phyloP scores from a whole-genome alignment of 2,888 invertebrate species.

The Pyrrhosoma nymphula region DNA sequence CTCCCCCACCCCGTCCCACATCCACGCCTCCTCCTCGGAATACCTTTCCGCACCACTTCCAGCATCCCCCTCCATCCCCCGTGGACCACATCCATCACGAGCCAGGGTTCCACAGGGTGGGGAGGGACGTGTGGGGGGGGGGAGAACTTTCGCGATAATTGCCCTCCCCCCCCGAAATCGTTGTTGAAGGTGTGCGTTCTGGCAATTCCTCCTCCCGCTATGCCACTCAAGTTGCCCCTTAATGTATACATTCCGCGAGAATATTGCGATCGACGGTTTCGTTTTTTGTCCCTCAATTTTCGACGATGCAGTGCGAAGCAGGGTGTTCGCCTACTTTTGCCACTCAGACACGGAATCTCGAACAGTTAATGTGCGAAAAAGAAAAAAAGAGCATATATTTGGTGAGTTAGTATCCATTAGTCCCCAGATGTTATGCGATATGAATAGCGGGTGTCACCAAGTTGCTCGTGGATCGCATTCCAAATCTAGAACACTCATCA shows the following conservation, averaged over 20 bases:
- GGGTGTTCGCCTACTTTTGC: not conserved
- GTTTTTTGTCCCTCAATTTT: not conserved
- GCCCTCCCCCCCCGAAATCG: not conserved
- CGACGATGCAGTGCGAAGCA: not conserved
- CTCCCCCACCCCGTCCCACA: not conserved
- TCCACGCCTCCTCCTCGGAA: not conserved
- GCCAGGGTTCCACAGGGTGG: not conserved
- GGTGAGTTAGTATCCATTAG: no score
- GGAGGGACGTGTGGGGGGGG: not conserved
- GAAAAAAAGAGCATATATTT: no score
- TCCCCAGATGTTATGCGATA: no score
- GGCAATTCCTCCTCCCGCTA: not conserved
- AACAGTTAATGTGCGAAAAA: not conserved
- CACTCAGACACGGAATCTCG: not conserved
- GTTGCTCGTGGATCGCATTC: no score
- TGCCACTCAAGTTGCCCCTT: not conserved
- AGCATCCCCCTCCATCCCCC: not conserved
- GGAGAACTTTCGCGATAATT: constrained; percentile 15
- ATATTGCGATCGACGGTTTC: not conserved
- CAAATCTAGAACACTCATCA: no score
- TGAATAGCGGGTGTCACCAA: no score
- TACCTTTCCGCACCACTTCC: not conserved
- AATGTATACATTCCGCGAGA: not conserved
- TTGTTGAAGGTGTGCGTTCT: not conserved
- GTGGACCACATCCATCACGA: not conserved